phyloP scores from a whole-genome alignment of 1,140 invertebrate genomes.

The Drosophila kepulauana region DNA sequence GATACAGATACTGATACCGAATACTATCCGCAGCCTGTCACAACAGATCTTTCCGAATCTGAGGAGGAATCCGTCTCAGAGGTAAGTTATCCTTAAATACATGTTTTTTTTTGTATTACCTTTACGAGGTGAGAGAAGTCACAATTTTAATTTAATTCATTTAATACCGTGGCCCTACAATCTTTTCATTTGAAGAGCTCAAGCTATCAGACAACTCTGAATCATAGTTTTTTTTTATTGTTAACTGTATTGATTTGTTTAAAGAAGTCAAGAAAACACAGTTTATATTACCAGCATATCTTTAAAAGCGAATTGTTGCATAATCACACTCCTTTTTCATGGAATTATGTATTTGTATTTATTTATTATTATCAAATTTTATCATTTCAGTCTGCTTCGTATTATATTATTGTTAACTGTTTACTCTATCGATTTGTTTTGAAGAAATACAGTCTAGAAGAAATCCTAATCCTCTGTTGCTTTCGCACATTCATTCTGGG shows the following conservation, averaged over 20 bases:
- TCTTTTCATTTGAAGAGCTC: neutral
- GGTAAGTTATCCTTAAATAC: slow-evolving; percentile 86
- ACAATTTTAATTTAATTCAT: neutral
- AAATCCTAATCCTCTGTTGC: too few relatives aligned
- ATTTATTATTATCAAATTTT: neutral
- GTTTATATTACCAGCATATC: neutral
- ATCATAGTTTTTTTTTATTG: neutral
- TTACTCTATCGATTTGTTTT: too few relatives aligned
- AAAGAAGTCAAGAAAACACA: neutral
- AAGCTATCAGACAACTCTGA: neutral
- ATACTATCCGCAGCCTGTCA: slow-evolving; percentile 89
- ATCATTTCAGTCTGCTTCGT: too few relatives aligned
- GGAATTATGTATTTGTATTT: neutral
- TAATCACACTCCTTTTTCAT: neutral
- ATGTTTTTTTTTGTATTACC: too few relatives aligned
- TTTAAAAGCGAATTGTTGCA: neutral
- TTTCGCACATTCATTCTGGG: too few relatives aligned
- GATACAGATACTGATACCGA: slow-evolving; percentile 87
- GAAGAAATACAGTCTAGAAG: too few relatives aligned
- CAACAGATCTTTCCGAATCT: slow-evolving; percentile 95
- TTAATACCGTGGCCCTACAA: neutral
- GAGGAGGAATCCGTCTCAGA: slow-evolving; percentile 97
- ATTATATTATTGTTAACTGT: too few relatives aligned
- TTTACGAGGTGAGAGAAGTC: neutral
- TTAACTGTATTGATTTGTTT: slow-evolving; percentile 5